A percentile compares a stretch with the other conserved stretches of the same genome.
These are phyloP conservation scores for Drosophila helvetica DNA, from an alignment of 2,888 invertebrate species.

Conservation along the genomic window DNA sequence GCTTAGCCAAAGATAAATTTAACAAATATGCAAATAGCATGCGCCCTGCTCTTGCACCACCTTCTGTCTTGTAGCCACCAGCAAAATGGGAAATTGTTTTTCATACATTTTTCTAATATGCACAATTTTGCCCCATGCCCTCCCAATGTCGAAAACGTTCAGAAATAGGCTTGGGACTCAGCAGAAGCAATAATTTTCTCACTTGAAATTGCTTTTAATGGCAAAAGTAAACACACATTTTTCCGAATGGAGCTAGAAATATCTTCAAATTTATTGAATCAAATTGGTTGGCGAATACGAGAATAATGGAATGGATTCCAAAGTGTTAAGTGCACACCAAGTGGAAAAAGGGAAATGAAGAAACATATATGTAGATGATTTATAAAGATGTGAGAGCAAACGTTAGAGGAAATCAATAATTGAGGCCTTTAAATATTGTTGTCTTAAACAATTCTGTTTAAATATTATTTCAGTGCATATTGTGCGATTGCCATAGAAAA, in stretches of 20 bases:
- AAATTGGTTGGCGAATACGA: background rate
- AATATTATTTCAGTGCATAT: background rate
- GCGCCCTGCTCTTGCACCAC: background rate
- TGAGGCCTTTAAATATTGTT: background rate
- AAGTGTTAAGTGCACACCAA: background rate
- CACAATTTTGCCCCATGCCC: constrained; percentile 37
- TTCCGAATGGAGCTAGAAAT: background rate
- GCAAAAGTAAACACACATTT: constrained; percentile 51
- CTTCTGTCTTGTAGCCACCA: background rate
- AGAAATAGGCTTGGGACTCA: constrained; percentile 19
- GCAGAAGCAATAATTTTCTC: constrained; percentile 15
- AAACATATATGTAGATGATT: too few relatives aligned
- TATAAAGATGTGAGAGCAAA: too few relatives aligned
- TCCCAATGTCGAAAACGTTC: constrained; percentile 5
- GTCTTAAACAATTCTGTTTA: background rate
- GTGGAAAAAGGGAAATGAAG: background rate
- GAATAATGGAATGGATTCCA: background rate
- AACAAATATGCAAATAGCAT: constrained; percentile 74
- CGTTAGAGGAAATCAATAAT: background rate
- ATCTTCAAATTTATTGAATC: background rate
- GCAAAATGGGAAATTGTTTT: constrained; percentile 56
- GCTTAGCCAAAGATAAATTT: constrained; percentile 71
- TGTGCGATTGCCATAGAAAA: too few relatives aligned
- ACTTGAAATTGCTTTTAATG: constrained; percentile 52
- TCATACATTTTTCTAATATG: constrained; percentile 40